Evolutionary conservation across 2,888 invertebrate species (phyloP).

Genomic region (Machimus rusticus): DNA sequence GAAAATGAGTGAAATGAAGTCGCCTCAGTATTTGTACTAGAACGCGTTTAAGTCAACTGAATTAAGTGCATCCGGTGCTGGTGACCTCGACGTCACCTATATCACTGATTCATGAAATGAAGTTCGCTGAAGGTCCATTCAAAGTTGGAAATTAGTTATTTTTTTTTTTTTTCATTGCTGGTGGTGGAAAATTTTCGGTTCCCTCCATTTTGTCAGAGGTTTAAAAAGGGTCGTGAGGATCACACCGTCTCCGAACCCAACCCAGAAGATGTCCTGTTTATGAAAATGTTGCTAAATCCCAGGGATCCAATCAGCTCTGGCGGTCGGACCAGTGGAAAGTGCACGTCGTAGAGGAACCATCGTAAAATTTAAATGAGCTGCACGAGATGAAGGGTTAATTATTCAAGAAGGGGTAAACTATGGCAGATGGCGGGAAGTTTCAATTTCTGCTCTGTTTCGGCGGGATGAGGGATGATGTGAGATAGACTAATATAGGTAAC

Average conservation of each 20-base stretch:
- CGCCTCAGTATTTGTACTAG: not conserved
- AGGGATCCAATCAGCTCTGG: constrained; percentile 12
- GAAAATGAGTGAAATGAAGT: constrained; percentile 13
- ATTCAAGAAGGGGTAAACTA: constrained; percentile 17
- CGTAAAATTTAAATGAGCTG: constrained; percentile 32
- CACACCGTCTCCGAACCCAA: not conserved
- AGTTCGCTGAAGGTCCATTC: constrained; percentile 34
- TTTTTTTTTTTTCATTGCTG: not conserved
- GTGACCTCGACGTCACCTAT: constrained; percentile 18
- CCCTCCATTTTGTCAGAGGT: not conserved
- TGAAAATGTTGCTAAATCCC: constrained; percentile 8
- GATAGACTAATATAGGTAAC: not conserved
- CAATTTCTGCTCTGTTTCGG: not conserved
- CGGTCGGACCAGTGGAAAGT: not conserved
- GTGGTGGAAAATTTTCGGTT: not conserved
- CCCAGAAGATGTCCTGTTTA: not conserved
- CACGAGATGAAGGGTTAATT: constrained; percentile 34
- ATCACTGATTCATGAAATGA: constrained; percentile 32
- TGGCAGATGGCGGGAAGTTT: not conserved
- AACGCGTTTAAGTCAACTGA: constrained; percentile 28
- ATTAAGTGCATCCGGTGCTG: constrained; percentile 35
- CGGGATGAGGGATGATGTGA: not conserved
- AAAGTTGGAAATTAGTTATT: constrained; percentile 38
- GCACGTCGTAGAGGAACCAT: constrained; percentile 1
- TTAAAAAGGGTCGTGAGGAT: not conserved